A percentile compares a stretch with the other conserved stretches of the same genome.
Conservation (phyloP, 2,888 invertebrate genomes). For the Plagodis dolabraria region DNA sequence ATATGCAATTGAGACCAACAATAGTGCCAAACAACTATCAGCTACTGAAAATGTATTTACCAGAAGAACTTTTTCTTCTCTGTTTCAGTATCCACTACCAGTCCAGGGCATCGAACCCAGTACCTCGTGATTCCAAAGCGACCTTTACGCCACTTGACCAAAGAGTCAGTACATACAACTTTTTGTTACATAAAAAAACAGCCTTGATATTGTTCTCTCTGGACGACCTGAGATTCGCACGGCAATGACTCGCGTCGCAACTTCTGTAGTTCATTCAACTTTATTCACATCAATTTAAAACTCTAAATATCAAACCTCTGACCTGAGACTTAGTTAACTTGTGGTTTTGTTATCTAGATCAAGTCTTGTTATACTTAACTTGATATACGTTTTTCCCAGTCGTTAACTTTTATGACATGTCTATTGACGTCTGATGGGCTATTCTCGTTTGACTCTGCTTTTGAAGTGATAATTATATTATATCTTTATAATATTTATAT, state of each 20-base stretch:
- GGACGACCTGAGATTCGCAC: constrained; percentile 48
- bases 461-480: constrained; percentile 1
- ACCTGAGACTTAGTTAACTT: constrained; percentile 31
- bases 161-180: constrained; percentile 18
- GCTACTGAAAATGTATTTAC: too few relatives aligned
- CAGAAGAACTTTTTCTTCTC: too few relatives aligned
- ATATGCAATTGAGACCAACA: too few relatives aligned
- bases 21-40: too few relatives aligned
- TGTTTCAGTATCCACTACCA: background rate
- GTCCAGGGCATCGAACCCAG: background rate
- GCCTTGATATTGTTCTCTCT: constrained; percentile 35
- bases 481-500: background rate
- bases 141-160: background rate
- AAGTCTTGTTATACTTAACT: constrained; percentile 20
- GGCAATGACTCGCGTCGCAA: constrained; percentile 37
- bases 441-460: constrained; percentile 18
- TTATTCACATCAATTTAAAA: constrained; percentile 50
- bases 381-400: constrained; percentile 29
- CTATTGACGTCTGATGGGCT: constrained; percentile 19
- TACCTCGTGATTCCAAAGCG: constrained; percentile 6
- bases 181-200: constrained; percentile 26
- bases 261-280: constrained; percentile 56
- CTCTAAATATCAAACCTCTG: constrained; percentile 41
- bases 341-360: constrained; percentile 28
- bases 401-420: constrained; percentile 26